Percentiles rank a stretch among this genome's conserved stretches.
Conservation (phyloP, 2,113 vertebrate genomes). For the Syrrhaptes paradoxus region DNA sequence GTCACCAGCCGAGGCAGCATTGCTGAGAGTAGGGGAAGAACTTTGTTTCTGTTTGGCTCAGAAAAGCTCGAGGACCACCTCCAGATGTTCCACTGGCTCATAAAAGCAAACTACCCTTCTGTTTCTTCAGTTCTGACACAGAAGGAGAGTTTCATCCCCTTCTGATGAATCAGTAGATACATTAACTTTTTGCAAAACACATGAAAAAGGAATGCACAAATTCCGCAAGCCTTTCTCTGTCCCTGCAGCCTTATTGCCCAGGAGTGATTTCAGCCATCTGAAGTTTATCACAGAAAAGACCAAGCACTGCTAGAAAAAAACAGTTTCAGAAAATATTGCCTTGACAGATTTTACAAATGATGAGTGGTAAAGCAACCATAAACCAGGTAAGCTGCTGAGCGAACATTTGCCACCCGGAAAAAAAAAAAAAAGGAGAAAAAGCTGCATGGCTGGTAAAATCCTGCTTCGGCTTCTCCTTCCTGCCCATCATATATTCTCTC, state of each 20-base stretch:
- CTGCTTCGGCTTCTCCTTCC: neutral
- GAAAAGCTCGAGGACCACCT: neutral
- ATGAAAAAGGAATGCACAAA: neutral
- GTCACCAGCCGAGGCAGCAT: neutral
- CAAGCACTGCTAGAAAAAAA: neutral
- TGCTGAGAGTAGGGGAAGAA: neutral
- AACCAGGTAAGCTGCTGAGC: neutral
- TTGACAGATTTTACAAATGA: neutral
- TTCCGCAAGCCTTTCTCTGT: neutral
- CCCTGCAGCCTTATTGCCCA: neutral
- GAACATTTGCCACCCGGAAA: neutral
- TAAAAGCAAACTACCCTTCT: neutral
- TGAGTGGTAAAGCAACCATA: neutral
- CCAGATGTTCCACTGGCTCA: neutral
- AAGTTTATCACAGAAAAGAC: neutral
- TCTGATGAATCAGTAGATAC: neutral
- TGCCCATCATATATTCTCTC: neutral
- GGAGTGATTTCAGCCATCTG: neutral
- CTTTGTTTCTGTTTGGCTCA: neutral
- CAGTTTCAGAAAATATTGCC: neutral
- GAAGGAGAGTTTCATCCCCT: neutral
- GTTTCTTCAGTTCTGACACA: neutral
- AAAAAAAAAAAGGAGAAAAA: neutral
- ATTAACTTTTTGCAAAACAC: neutral
- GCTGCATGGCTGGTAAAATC: rapidly evolving